These are phyloP conservation scores for Leptinotarsa undecemlineata DNA, from an alignment of 1,140 invertebrate species.

Conservation along the genomic window DNA sequence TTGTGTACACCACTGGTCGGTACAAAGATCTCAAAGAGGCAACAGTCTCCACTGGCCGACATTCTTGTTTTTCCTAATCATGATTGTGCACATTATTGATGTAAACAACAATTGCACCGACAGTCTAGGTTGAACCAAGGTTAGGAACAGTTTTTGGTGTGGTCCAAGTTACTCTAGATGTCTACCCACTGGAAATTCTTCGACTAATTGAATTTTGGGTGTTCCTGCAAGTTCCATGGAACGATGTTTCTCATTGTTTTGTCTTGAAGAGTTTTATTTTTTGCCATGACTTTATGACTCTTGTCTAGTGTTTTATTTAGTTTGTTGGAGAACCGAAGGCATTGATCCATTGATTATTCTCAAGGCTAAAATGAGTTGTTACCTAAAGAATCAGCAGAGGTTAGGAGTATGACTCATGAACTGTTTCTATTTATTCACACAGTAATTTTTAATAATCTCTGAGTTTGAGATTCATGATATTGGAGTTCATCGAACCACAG, in stretches of 20 bases:
- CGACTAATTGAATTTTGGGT: background rate
- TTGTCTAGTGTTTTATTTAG: background rate
- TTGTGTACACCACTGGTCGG: constrained; percentile 11
- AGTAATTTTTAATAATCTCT: too few relatives aligned
- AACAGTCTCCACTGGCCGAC: constrained; percentile 36
- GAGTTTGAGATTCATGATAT: too few relatives aligned
- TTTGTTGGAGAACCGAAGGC: background rate
- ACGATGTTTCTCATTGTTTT: too few relatives aligned
- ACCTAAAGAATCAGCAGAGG: too few relatives aligned
- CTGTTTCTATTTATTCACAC: too few relatives aligned
- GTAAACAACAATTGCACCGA: constrained; percentile 51
- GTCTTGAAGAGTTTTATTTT: background rate
- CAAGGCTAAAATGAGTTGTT: too few relatives aligned
- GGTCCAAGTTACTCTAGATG: constrained; percentile 18
- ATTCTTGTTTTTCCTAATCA: constrained; percentile 41
- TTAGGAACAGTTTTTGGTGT: constrained; percentile 39
- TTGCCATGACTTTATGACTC: background rate
- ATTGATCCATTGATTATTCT: too few relatives aligned
- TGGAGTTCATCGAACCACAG: too few relatives aligned
- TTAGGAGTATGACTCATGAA: too few relatives aligned
- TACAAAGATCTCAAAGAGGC: constrained; percentile 7
- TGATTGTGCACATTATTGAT: constrained; percentile 48
- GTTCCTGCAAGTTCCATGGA: background rate
- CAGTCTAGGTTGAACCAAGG: constrained; percentile 45
- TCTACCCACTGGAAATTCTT: background rate